Base-by-base conservation (phyloP, 2,888 invertebrate species). In the Apamea epomidion region DNA sequence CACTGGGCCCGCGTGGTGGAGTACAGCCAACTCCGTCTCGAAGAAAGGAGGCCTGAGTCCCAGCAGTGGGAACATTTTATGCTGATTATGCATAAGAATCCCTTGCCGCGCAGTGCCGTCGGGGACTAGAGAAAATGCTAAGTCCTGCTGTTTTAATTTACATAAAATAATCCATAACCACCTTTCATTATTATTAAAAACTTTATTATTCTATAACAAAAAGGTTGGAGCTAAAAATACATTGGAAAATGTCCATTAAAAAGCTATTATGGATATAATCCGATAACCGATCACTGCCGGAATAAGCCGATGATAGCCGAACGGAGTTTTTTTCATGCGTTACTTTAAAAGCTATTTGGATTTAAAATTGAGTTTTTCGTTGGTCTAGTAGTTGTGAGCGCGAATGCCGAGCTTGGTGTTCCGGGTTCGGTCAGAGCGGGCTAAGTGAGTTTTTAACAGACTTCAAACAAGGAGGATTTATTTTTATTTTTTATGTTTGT, bases 201-300 rank as follows among this genome's bases (percentile, higher is more conserved):
- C 18, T 71, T 70, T n/a, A 72, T 72, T 72, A 73, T 64, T 72
- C n/a, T 37, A 7, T 62, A 62, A 12, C 21, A 71, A 45, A 86
- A 86, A 76, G 72, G 45, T 62, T 73, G 45, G 7, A 84, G 18
- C 67, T 72, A 85, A 83, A 83, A 85, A 83, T 74, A 83, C 68
- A 81, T 32, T 62, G 70, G 37, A 70, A 85, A 42, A 42, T 67
- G 18, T 86, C 75, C 86, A 84, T 84, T 84, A 86, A 83, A 84
- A 86, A 75, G 75, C 83, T 73, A 82, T 84, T 84, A 84, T 54
- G 67, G 72, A 37, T 37, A 69, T 83, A 78, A 84, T 71, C 77
- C 73, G 75, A 86, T 75, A 69, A 51, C 79, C 86, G 83, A 83
- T 78, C 70, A 73, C 45, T 42, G 70, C 32, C 82, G 77, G 70